Conservation (phyloP, 2,888 invertebrate genomes). For the Cheilosia grossa region DNA sequence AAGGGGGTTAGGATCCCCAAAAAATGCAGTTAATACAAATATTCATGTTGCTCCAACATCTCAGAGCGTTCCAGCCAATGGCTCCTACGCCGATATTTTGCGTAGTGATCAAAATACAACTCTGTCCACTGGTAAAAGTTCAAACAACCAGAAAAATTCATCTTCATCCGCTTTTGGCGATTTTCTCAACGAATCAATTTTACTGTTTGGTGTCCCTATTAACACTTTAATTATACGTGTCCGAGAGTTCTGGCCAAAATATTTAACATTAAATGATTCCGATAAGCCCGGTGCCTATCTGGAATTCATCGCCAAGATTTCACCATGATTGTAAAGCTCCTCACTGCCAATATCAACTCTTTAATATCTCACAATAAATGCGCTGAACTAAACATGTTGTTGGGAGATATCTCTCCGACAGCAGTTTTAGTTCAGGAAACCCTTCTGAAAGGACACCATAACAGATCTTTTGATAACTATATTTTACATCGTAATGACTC, state of each 20-base stretch:
- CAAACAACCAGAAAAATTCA: too few species aligned
- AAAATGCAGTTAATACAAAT: too few species aligned
- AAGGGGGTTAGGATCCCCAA: too few species aligned
- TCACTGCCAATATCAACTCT: background rate
- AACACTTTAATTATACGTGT: too few species aligned
- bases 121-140: background rate
- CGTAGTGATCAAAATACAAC: background rate
- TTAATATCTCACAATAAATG: conserved; percentile 4
- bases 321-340: conserved; percentile 6
- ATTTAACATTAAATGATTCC: background rate
- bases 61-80: background rate
- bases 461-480: too few species aligned
- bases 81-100: background rate
- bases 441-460: background rate
- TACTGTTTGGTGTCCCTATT: background rate
- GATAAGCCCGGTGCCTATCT: background rate
- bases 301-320: background rate
- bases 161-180: background rate
- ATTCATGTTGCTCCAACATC: background rate
- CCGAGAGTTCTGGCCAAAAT: background rate
- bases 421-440: conserved; percentile 18
- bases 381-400: conserved; percentile 4
- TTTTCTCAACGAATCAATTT: background rate
- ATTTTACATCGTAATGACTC: too few species aligned
- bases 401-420: conserved; percentile 10